Base-by-base conservation (phyloP, 2,888 invertebrate species). In the Megastigmus dorsalis region DNA sequence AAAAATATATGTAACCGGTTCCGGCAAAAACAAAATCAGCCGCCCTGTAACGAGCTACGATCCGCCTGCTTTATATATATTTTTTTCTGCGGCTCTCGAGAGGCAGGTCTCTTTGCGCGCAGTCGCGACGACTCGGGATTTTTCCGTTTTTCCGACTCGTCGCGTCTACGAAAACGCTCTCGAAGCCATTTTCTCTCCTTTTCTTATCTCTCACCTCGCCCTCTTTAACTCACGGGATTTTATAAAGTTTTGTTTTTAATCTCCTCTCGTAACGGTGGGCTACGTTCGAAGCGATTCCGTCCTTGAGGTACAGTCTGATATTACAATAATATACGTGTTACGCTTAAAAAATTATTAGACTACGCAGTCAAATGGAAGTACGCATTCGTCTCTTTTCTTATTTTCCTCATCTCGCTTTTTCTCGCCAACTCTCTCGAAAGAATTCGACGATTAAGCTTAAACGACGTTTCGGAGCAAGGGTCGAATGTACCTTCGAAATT, bases 261-360 rank as follows among this genome's bases (percentile, higher is more conserved):
- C 70, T 50, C 15, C 26, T 55, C n/a, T 55, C n/a, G 15, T 20
- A 74, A 69, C 80, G 84, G 80, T 82, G 82, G 84, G 82, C 83
- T 83, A 82, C 83, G 84, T 81, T 81, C 78, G 76, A 73, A 73
- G 69, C 80, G 78, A 77, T 75, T 60, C 75, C 73, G 73, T 48
- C 57, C 48, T 60, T 23, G 38, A 63, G 26, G 33, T 33, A 52
- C 70, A 62, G 43, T 70, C 54, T 30, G 20, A 54, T 28, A n/a
- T 30, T 48, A 36, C 38, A 36, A n/a, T n/a, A n/a, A 43, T 36
- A 36, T 23, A 72, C 62, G 60, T 71, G 70, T 66, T n/a, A 68
- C 60, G 66, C 79, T 80, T 80, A 79, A 77, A 78, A 36, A 28
- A 60, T 48, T 45, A 77, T 52, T 45, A 54, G 63, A 48, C 48